A percentile compares a stretch with the other conserved stretches of the same genome.
Evolutionary conservation across 2,113 vertebrate genomes (phyloP).

Genomic region (Sander vitreus): DNA sequence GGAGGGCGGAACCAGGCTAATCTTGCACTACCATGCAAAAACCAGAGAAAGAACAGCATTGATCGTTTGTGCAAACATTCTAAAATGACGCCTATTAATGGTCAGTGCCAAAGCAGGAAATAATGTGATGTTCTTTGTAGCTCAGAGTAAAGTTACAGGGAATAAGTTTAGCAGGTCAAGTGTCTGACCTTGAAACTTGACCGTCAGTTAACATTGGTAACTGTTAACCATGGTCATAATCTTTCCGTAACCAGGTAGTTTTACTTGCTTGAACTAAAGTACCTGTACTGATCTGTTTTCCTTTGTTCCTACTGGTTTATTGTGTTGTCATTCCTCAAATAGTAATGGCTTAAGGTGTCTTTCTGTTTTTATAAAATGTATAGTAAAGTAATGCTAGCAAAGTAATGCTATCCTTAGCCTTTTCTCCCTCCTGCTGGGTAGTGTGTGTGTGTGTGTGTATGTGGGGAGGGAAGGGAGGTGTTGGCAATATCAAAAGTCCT

Average conservation of each 20-base stretch:
- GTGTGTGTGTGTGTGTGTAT: too few species aligned
- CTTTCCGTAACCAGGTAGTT: not conserved
- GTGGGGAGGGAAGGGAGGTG: not conserved
- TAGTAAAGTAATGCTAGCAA: too few species aligned
- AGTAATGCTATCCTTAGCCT: slow-evolving; percentile 36
- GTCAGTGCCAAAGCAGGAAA: not conserved
- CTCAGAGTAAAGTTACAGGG: not conserved
- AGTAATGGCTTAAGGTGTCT: slow-evolving; percentile 9
- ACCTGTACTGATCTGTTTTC: not conserved
- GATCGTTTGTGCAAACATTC: not conserved
- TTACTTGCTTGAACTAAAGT: not conserved
- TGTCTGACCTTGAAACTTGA: not conserved
- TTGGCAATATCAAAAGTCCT: slow-evolving; percentile 72
- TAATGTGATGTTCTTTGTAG: not conserved
- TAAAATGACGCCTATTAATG: not conserved
- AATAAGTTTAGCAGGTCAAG: not conserved
- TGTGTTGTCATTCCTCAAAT: slow-evolving; percentile 16
- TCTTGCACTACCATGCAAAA: not conserved
- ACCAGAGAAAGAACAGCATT: slow-evolving; percentile 4
- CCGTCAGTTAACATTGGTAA: not conserved
- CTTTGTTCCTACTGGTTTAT: not conserved
- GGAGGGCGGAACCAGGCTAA: too few species aligned
- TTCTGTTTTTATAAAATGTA: slow-evolving; percentile 59
- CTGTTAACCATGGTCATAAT: not conserved
- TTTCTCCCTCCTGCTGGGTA: slow-evolving; percentile 39